Conservation (phyloP, 2,888 invertebrate species). For the Pyrgus malvae region DNA sequence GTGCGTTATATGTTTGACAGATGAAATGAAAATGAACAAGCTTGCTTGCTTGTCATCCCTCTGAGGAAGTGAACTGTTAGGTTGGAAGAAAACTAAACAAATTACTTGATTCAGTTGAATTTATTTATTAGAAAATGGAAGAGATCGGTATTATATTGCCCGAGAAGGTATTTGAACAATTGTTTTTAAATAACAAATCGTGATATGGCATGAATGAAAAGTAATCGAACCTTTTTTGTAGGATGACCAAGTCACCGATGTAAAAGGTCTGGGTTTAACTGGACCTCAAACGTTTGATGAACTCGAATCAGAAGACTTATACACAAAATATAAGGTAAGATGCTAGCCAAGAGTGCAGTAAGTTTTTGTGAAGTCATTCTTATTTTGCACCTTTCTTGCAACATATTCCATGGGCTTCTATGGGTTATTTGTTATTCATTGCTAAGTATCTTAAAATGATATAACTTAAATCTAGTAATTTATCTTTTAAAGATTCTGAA, state of each 20-base stretch:
- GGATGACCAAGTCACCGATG: conserved; percentile 85
- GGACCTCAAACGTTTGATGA: conserved; percentile 89
- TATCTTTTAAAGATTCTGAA: too few relatives aligned
- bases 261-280: conserved; percentile 85
- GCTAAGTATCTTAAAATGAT: too few relatives aligned
- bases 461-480: too few relatives aligned
- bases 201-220: conserved; percentile 3
- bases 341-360: background rate
- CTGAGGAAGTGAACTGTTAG: too few relatives aligned
- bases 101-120: background rate
- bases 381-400: too few relatives aligned
- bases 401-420: too few relatives aligned
- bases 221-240: conserved; percentile 40
- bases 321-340: conserved; percentile 93
- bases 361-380: too few relatives aligned
- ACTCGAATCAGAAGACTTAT: conserved; percentile 94
- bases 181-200: background rate
- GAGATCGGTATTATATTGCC: conserved; percentile 90
- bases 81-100: conserved; percentile 17
- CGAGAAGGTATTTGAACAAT: conserved; percentile 85
- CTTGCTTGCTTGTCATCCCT: too few relatives aligned
- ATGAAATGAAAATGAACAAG: background rate
- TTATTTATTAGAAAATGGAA: conserved; percentile 82
- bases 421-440: too few relatives aligned
- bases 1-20: conserved; percentile 9